phyloP scores from a whole-genome alignment of 1,140 invertebrate species.

The Panagrolaimus sp. region DNA sequence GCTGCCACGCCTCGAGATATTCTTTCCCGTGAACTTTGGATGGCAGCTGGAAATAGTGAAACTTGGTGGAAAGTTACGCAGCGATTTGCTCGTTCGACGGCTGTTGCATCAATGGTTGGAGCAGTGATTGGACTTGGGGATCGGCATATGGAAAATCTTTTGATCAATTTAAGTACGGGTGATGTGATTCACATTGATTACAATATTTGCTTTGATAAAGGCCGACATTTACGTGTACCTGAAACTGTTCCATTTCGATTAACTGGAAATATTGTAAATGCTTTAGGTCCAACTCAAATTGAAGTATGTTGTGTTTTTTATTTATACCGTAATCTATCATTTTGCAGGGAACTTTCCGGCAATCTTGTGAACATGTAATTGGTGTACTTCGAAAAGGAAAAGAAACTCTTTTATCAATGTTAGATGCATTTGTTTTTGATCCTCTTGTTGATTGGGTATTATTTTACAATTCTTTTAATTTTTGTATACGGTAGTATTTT shows the following conservation, averaged over 20 bases:
- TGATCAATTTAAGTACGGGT: slow-evolving; percentile 85
- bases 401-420: slow-evolving; percentile 76
- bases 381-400: slow-evolving; percentile 76
- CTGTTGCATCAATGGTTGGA: slow-evolving; percentile 95
- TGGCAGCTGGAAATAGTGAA: not conserved
- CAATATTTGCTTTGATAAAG: slow-evolving; percentile 98
- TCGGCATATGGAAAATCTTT: slow-evolving; percentile 92
- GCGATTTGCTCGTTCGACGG: slow-evolving; percentile 82
- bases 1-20: not conserved
- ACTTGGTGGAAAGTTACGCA: slow-evolving; percentile 83
- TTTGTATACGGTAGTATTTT: too few relatives aligned
- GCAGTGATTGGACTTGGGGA: slow-evolving; percentile 97
- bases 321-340: too few relatives aligned
- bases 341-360: slow-evolving; percentile 71
- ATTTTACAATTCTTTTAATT: too few relatives aligned
- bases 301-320: slow-evolving; percentile 63
- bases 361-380: slow-evolving; percentile 80
- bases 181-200: slow-evolving; percentile 95
- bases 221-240: slow-evolving; percentile 66
- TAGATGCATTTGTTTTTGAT: slow-evolving; percentile 90
- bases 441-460: slow-evolving; percentile 78
- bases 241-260: slow-evolving; percentile 81
- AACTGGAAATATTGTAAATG: slow-evolving; percentile 86
- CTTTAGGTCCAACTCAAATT: slow-evolving; percentile 83
- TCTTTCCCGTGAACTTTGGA: slow-evolving; percentile 18